These are phyloP conservation scores for Molossus molossus DNA, from an alignment of 2,797 vertebrate genomes.

Conservation along the genomic window DNA sequence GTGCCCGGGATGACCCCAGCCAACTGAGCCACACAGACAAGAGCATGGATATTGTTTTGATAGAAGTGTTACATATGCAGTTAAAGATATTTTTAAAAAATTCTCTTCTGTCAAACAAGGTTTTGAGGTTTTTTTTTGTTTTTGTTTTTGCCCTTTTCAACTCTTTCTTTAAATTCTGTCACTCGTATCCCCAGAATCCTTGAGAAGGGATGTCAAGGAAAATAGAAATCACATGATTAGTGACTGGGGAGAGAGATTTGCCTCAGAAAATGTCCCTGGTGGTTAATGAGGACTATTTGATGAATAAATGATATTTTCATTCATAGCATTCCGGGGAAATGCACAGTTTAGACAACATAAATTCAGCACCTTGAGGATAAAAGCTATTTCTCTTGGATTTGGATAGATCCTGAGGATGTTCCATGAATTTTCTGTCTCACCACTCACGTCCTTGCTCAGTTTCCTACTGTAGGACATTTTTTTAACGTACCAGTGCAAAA, in stretches of 20 bases:
- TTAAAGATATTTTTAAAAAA: background rate
- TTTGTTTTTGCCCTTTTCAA: background rate
- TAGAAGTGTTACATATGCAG: background rate
- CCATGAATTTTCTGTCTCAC: background rate
- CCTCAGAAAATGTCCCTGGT: background rate
- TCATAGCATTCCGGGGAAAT: background rate
- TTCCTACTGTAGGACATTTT: background rate
- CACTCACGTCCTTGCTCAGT: background rate
- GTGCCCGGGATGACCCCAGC: background rate
- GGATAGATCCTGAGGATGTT: background rate
- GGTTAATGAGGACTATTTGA: background rate
- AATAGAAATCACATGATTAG: background rate
- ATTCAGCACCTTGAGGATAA: background rate
- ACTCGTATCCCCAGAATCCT: background rate
- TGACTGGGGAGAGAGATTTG: background rate
- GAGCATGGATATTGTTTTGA: background rate
- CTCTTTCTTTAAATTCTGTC: conserved; percentile 10
- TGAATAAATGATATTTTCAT: background rate
- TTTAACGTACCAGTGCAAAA: background rate
- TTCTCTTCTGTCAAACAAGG: background rate
- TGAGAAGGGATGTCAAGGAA: background rate
- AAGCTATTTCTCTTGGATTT: background rate
- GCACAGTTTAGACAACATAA: background rate
- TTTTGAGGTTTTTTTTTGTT: too few relatives aligned
- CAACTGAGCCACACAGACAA: background rate